Conservation (phyloP, 2,113 vertebrate species). For the Xiphophorus couchianus region DNA sequence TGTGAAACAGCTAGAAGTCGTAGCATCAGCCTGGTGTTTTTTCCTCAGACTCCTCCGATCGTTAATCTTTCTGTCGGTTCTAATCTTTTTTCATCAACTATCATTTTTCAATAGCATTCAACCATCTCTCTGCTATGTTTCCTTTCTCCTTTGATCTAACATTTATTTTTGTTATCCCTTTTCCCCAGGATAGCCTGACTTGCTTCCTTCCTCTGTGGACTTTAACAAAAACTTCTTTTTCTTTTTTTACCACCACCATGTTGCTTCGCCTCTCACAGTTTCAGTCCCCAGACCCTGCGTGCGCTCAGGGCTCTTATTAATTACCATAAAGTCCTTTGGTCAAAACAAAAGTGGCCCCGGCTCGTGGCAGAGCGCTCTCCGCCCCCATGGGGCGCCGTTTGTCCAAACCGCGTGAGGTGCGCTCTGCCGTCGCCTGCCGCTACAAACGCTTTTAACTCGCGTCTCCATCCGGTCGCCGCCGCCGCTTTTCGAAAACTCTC, state of each 20-base stretch:
- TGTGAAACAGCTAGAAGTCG: too few relatives aligned
- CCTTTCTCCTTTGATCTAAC: not conserved
- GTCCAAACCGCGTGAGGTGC: slow-evolving; percentile 26
- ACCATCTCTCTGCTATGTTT: not conserved
- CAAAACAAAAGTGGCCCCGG: slow-evolving; percentile 11
- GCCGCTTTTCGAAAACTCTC: not conserved
- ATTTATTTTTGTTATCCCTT: not conserved
- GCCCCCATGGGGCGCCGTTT: slow-evolving; percentile 16
- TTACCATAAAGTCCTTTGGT: slow-evolving; percentile 59
- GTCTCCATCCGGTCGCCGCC: not conserved
- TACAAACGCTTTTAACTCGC: slow-evolving; percentile 33
- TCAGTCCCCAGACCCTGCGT: slow-evolving; percentile 32
- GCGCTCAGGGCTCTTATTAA: slow-evolving; percentile 52
- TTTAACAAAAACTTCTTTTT: not conserved
- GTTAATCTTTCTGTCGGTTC: too few relatives aligned
- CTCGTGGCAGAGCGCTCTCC: slow-evolving; percentile 28
- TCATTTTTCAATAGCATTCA: not conserved
- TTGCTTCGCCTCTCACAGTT: slow-evolving; percentile 32
- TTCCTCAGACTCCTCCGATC: too few relatives aligned
- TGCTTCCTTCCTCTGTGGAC: not conserved
- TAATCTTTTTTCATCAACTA: not conserved
- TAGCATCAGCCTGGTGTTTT: too few relatives aligned
- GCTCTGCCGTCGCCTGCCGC: slow-evolving; percentile 11
- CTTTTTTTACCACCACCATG: not conserved
- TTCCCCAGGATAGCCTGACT: not conserved